Percentiles rank a stretch among this genome's conserved stretches.
Evolutionary conservation across 2,888 invertebrate genomes (phyloP).

Genomic region (Cosmia pyralina): DNA sequence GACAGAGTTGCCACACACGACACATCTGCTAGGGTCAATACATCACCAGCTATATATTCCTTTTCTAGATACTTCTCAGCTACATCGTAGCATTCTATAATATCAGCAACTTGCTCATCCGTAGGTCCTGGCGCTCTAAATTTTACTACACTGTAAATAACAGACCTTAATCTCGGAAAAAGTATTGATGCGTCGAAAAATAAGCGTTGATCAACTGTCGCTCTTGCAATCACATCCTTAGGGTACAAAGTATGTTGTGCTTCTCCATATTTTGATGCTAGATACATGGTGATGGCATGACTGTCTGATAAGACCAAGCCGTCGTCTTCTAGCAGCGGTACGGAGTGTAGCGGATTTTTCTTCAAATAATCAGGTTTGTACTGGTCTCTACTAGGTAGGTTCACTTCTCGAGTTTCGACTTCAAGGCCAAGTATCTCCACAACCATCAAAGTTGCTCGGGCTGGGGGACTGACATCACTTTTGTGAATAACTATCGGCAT

Average conservation of each 20-base stretch:
- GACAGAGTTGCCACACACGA: conserved; percentile 74
- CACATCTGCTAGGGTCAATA: conserved; percentile 74
- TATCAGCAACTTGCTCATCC: conserved; percentile 63
- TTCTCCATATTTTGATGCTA: conserved; percentile 70
- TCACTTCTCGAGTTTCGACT: conserved; percentile 69
- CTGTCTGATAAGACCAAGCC: conserved; percentile 72
- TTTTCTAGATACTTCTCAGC: conserved; percentile 72
- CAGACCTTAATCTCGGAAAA: conserved; percentile 69
- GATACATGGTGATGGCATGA: conserved; percentile 75
- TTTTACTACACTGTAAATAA: conserved; percentile 66
- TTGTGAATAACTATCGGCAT: conserved; percentile 68
- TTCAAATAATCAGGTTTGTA: conserved; percentile 69
- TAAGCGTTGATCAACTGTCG: conserved; percentile 71
- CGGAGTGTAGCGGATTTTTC: conserved; percentile 76
- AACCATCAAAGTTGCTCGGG: conserved; percentile 70
- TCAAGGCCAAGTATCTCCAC: conserved; percentile 69
- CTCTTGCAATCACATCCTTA: conserved; percentile 64
- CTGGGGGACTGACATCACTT: conserved; percentile 72
- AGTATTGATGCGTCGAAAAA: conserved; percentile 74
- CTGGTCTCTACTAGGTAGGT: conserved; percentile 69
- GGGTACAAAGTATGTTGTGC: conserved; percentile 69
- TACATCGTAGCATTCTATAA: conserved; percentile 71
- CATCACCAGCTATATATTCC: conserved; percentile 67
- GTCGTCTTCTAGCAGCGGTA: conserved; percentile 75
- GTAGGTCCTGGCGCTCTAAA: conserved; percentile 48